phyloP scores from a whole-genome alignment of 2,797 vertebrate genomes.

The Nothura maculosa region DNA sequence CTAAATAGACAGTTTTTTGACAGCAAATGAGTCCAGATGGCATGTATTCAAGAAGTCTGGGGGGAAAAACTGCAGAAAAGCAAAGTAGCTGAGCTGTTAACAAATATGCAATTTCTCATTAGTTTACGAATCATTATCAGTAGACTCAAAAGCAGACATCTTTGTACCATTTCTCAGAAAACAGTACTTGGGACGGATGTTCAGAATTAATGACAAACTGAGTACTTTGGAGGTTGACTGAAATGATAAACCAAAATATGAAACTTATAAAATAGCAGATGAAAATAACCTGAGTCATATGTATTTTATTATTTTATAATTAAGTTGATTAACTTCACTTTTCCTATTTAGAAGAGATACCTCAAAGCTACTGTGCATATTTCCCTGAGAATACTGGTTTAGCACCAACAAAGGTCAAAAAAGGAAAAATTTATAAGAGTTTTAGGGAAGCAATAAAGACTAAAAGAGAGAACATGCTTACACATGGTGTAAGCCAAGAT shows the following conservation, averaged over 20 bases:
- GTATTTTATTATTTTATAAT: neutral
- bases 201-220: neutral
- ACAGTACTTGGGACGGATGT: neutral
- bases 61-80: neutral
- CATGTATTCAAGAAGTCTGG: neutral
- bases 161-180: neutral
- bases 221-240: rapidly evolving
- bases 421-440: neutral
- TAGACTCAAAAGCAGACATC: neutral
- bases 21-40: neutral
- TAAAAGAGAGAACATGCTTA: neutral
- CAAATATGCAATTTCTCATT: neutral
- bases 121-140: neutral
- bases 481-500: rapidly evolving
- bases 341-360: neutral
- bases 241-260: neutral
- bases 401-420: neutral
- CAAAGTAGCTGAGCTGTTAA: neutral
- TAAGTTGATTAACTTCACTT: neutral
- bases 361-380: neutral
- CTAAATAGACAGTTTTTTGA: neutral
- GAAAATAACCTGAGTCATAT: neutral
- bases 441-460: neutral
- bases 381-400: neutral
- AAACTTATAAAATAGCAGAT: neutral